These are phyloP conservation scores for Ophion obscuratus DNA, from an alignment of 2,888 invertebrate species.

Conservation along the genomic window DNA sequence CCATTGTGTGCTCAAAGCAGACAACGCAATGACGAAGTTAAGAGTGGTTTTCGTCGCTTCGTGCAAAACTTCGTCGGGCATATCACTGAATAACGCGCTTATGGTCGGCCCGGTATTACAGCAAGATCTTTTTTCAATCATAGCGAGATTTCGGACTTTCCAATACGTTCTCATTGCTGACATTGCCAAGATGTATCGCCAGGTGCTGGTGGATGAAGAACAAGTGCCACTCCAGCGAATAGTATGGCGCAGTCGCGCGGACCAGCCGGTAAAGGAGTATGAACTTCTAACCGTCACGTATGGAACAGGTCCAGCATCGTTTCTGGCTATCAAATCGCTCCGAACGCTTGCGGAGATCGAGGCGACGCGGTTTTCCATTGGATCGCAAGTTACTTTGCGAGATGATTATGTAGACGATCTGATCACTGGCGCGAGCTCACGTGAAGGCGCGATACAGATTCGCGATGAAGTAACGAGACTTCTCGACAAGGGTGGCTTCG, in stretches of 20 bases:
- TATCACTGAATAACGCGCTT: constrained; percentile 55
- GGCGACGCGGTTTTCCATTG: constrained; percentile 50
- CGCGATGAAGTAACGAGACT: constrained; percentile 32
- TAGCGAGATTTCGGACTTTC: constrained; percentile 43
- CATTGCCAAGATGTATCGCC: constrained; percentile 53
- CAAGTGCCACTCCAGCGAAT: constrained; percentile 67
- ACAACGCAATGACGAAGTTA: constrained; percentile 46
- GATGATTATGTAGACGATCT: constrained; percentile 12
- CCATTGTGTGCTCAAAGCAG: background rate
- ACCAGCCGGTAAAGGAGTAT: constrained; percentile 34
- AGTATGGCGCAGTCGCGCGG: background rate
- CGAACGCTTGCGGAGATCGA: constrained; percentile 66
- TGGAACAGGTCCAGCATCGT: constrained; percentile 70
- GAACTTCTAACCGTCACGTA: constrained; percentile 70
- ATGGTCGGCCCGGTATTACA: constrained; percentile 46
- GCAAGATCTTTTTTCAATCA: constrained; percentile 26
- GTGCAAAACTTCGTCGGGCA: constrained; percentile 43
- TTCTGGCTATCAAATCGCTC: constrained; percentile 67
- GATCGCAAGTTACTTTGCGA: constrained; percentile 27
- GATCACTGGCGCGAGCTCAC: constrained; percentile 26
- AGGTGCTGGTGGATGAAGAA: constrained; percentile 47
- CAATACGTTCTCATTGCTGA: constrained; percentile 56
- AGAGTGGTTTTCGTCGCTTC: constrained; percentile 63
- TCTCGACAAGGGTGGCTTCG: constrained; percentile 33
- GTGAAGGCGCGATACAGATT: background rate